These are phyloP conservation scores for Nomada fucata DNA, from an alignment of 2,888 invertebrate species.

Conservation along the genomic window DNA sequence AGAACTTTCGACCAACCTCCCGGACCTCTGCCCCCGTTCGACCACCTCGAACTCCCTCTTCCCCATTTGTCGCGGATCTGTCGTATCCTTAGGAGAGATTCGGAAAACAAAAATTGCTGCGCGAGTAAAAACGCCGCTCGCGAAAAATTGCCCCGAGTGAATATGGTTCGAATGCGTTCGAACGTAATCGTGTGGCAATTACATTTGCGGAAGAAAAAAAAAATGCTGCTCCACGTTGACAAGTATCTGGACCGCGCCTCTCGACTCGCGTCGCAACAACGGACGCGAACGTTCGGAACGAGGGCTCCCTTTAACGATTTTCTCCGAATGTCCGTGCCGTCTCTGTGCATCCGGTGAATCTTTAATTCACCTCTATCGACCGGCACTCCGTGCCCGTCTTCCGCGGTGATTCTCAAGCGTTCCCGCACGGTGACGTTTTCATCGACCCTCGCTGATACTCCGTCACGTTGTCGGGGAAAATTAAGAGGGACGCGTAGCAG, in stretches of 20 bases:
- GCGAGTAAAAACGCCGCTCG: no score
- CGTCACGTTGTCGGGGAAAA: conserved; percentile 57
- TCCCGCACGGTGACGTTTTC: conserved; percentile 35
- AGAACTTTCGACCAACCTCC: conserved; percentile 10
- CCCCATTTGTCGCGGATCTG: background rate
- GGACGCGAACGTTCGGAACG: conserved; percentile 15
- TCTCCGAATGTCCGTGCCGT: conserved; percentile 55
- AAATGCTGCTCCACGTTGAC: background rate
- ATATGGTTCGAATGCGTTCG: no score
- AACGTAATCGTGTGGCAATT: no score
- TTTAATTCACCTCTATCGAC: conserved; percentile 66
- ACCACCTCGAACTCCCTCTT: conserved; percentile 8
- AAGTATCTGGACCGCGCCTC: conserved; percentile 25
- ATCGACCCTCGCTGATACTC: conserved; percentile 46
- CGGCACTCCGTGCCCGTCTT: conserved; percentile 34
- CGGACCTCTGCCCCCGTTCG: background rate
- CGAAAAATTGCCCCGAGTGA: no score
- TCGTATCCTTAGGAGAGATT: background rate
- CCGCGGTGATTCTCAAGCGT: conserved; percentile 30
- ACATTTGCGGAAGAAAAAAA: no score
- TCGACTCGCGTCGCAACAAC: conserved; percentile 23
- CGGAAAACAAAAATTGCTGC: no score
- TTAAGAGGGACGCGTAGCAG: conserved; percentile 49
- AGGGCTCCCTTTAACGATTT: conserved; percentile 62
- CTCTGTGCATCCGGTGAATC: conserved; percentile 61